Base-by-base conservation (phyloP, 2,113 vertebrate genomes). In the Fregetta grallaria region DNA sequence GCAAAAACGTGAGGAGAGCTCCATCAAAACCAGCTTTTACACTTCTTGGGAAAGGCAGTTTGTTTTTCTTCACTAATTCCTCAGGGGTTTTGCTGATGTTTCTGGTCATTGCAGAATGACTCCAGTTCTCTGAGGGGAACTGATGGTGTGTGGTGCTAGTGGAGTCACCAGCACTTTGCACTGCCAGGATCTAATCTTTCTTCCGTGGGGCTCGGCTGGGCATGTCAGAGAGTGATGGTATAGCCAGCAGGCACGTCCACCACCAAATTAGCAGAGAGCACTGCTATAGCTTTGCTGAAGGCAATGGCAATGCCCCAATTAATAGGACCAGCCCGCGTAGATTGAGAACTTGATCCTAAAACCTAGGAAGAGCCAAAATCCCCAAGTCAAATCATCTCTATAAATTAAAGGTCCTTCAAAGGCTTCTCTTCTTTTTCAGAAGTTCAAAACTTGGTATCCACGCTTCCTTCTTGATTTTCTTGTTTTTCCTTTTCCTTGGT, bases 391-490 rank as follows among this genome's bases (percentile, higher is more conserved):
- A 79, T 55, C 7, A 29, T 23, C 27, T 66, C 40, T n/a, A 5
- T 30, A 62, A 78, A 70, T 59, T 58, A 36, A 81, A 73, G 26
- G 59, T 67, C 8, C 19, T 62, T 34, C 21, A 80, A 52, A 62
- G 5, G 42, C 36, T 70, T 50, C 3, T 55, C 11, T 49, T 53
- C 38, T 63, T 29, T 73, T 82, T 23, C 66, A 88, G 81, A 90
- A 77, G 93, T 94, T 87, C 76, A 89, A 96, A 95, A 94, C 78
- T 76, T 91, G 32, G 67, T 75, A 77, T 62, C 62, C 76, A 53
- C 53, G 59, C 92, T 86, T 70, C 29, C 23, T 50, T 52, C 62
- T 47, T 94, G 82, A 68, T 84, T 95, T 96, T 92, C 18, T 78
- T 78, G 25, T 22, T 84, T 81, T 45, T 6, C 7, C 16, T 68